phyloP scores from a whole-genome alignment of 2,797 vertebrate genomes.

The Enteromius afrohamiltoni region DNA sequence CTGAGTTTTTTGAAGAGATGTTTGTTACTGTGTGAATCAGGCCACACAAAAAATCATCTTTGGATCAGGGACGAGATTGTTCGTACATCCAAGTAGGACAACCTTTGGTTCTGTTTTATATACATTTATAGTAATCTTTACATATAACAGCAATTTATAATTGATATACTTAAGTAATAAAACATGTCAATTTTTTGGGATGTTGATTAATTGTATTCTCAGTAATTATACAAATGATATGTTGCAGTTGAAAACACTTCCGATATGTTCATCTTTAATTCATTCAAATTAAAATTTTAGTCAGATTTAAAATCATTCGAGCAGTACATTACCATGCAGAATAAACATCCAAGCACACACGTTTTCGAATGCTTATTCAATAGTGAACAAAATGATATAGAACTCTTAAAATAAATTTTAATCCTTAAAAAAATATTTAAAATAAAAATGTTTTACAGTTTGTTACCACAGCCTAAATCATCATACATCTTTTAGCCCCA shows the following conservation, averaged over 20 bases:
- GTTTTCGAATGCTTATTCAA: neutral
- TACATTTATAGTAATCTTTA: neutral
- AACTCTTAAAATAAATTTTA: no score
- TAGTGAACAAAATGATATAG: no score
- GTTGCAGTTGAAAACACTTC: neutral
- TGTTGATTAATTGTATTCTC: neutral
- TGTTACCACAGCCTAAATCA: neutral
- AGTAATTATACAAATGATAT: neutral
- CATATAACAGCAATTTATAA: neutral
- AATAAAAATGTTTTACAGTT: neutral
- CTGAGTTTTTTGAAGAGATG: slow-evolving; percentile 25
- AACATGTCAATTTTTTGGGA: neutral
- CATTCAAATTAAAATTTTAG: no score
- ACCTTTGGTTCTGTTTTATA: neutral
- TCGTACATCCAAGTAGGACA: slow-evolving; percentile 33
- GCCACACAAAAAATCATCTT: slow-evolving; percentile 15
- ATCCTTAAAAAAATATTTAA: neutral
- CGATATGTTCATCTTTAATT: neutral
- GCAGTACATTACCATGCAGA: neutral
- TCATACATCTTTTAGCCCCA: neutral
- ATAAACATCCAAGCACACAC: neutral
- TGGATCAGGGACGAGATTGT: slow-evolving; percentile 35
- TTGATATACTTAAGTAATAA: neutral
- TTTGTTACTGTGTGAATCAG: slow-evolving; percentile 27
- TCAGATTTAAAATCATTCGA: neutral